Percentiles rank a stretch among this genome's conserved stretches.
phyloP scores from a whole-genome alignment of 2,888 invertebrate species.

The Mythimna loreyi region DNA sequence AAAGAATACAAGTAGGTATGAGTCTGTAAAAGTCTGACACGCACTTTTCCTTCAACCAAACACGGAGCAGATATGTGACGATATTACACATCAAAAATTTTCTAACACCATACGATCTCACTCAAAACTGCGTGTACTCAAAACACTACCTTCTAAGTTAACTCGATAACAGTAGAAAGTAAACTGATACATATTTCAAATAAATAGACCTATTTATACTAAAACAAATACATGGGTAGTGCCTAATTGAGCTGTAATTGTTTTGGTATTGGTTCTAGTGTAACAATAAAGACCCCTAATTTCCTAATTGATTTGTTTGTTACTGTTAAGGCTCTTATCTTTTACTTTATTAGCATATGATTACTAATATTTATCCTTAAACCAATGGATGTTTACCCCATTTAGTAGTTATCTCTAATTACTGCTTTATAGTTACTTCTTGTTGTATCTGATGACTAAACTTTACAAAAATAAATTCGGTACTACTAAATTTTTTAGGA shows the following conservation, averaged over 20 bases:
- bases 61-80: too few relatives aligned
- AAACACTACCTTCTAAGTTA: conserved; percentile 15
- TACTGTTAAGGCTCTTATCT: conserved; percentile 19
- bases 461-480: too few relatives aligned
- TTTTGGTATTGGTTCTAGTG: conserved; percentile 12
- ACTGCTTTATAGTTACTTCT: neutral
- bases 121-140: neutral
- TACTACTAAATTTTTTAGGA: too few relatives aligned
- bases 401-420: neutral
- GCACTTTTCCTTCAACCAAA: too few relatives aligned
- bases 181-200: conserved; percentile 42
- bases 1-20: too few relatives aligned
- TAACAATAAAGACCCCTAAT: conserved; percentile 1
- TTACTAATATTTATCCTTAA: conserved; percentile 2
- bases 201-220: conserved; percentile 50
- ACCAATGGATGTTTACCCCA: neutral
- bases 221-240: conserved; percentile 17
- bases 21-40: too few relatives aligned
- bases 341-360: conserved; percentile 4
- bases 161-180: conserved; percentile 6
- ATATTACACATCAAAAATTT: too few relatives aligned
- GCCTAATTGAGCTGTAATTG: conserved; percentile 18
- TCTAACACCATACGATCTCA: too few relatives aligned
- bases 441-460: too few relatives aligned
- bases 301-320: conserved; percentile 46